Evolutionary conservation across 2,888 invertebrate genomes (phyloP).

Genomic region (Acholoe squamosa): DNA sequence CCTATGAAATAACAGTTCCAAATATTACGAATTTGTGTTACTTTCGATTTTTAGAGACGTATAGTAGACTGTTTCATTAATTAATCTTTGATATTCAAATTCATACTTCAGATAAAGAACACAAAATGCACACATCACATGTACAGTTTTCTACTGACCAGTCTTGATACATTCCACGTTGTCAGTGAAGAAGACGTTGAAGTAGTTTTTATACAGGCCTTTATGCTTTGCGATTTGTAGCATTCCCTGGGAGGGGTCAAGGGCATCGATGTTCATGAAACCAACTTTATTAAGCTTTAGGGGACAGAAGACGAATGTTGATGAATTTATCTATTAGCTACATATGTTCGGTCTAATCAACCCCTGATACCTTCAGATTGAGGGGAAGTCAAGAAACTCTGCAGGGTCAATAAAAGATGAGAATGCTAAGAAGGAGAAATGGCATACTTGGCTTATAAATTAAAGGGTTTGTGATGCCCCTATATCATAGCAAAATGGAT

Average conservation of each 20-base stretch:
- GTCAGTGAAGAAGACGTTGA: not conserved
- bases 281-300: not conserved
- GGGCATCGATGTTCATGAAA: conserved; percentile 18
- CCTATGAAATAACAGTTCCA: too few species aligned
- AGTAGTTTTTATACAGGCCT: not conserved
- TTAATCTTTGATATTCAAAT: not conserved
- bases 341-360: not conserved
- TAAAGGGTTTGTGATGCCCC: not conserved
- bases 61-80: not conserved
- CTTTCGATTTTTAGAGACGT: not conserved
- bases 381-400: not conserved
- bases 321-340: not conserved
- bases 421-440: not conserved
- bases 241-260: not conserved
- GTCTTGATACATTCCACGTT: not conserved
- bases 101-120: not conserved
- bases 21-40: not conserved
- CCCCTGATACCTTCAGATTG: not conserved
- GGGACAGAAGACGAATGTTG: not conserved
- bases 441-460: not conserved
- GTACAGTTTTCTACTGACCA: not conserved
- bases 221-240: not conserved
- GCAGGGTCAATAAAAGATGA: not conserved
- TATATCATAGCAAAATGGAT: too few species aligned
- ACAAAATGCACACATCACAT: not conserved